Evolutionary conservation across 2,888 invertebrate species (phyloP).

Genomic region (Acanthosoma haemorrhoidale): DNA sequence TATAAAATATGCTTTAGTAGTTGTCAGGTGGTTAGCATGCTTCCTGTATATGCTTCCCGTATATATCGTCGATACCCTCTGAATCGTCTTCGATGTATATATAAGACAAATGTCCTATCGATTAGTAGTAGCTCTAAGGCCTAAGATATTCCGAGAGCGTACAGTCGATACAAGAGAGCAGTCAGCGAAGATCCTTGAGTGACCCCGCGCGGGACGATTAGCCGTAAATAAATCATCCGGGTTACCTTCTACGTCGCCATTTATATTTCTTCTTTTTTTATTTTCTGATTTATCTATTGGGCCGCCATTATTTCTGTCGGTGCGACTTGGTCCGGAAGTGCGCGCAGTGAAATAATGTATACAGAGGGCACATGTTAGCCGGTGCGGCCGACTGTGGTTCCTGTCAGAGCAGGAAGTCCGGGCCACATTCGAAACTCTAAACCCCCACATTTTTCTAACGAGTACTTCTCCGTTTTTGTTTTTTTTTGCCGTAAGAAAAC

Average conservation of each 20-base stretch:
- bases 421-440: conserved; percentile 6
- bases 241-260: conserved; percentile 8
- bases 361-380: conserved; percentile 12
- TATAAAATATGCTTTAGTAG: too few relatives aligned
- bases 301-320: conserved; percentile 2
- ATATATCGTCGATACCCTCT: too few relatives aligned
- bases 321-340: conserved; percentile 4
- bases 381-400: conserved; percentile 6
- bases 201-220: neutral
- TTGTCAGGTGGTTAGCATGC: too few relatives aligned
- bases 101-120: too few relatives aligned
- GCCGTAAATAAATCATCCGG: neutral
- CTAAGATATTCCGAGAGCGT: neutral
- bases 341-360: conserved; percentile 4
- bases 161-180: neutral
- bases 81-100: too few relatives aligned
- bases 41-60: too few relatives aligned
- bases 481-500: neutral
- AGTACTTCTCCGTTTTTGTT: too few relatives aligned
- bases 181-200: neutral
- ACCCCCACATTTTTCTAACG: conserved; percentile 12
- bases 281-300: neutral
- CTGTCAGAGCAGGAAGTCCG: neutral
- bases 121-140: too few relatives aligned
- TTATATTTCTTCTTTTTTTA: too few relatives aligned